Evolutionary conservation across 2,113 vertebrate genomes (phyloP).

Genomic region (Tinamus guttatus): DNA sequence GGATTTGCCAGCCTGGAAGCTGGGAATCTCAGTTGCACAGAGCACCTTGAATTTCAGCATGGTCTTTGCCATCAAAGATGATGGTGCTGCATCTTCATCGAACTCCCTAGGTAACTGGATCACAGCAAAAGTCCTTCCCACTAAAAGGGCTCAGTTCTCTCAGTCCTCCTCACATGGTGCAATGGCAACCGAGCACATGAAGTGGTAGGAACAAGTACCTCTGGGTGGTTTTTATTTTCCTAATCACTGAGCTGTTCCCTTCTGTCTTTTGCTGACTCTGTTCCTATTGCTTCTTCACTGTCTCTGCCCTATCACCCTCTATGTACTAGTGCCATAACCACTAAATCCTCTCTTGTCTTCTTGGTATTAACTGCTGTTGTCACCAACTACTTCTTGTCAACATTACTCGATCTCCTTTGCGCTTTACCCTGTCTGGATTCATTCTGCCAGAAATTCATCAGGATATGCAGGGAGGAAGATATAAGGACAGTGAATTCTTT

Average conservation of each 20-base stretch:
- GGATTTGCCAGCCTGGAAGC: accelerated
- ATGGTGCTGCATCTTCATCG: background rate
- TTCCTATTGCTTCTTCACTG: background rate
- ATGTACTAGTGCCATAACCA: background rate
- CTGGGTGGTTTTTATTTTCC: background rate
- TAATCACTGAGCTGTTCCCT: background rate
- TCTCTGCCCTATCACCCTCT: background rate
- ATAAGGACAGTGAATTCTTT: background rate
- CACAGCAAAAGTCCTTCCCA: background rate
- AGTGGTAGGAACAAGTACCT: background rate
- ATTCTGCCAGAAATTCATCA: constrained; percentile 55
- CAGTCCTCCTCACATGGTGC: background rate
- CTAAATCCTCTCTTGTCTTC: constrained; percentile 31
- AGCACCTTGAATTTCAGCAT: background rate
- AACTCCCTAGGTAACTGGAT: background rate
- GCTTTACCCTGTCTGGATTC: constrained; percentile 21
- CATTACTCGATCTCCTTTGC: constrained; percentile 22
- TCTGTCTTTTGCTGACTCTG: background rate
- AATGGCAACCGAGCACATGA: accelerated
- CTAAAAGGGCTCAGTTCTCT: background rate
- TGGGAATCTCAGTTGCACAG: background rate
- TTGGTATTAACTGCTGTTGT: constrained; percentile 49
- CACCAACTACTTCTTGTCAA: constrained; percentile 55
- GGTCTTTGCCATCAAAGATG: background rate
- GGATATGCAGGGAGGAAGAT: background rate